These are phyloP conservation scores for Megalonaias nervosa DNA, from an alignment of 1,140 invertebrate species.

Conservation along the genomic window DNA sequence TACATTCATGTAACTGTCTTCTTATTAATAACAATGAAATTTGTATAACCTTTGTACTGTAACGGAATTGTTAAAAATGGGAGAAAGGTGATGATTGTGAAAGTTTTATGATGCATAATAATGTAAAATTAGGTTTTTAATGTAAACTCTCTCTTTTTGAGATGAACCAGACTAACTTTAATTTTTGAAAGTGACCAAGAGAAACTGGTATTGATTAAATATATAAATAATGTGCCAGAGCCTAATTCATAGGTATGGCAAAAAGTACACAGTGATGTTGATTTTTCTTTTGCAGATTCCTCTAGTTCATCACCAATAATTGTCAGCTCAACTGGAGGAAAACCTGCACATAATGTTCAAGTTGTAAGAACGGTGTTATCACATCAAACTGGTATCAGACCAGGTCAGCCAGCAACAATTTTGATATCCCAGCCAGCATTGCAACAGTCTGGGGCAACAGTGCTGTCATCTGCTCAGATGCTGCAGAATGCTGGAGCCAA, in stretches of 20 bases:
- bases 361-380: slow-evolving; percentile 61
- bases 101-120: no score
- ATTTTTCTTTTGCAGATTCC: background rate
- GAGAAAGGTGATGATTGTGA: no score
- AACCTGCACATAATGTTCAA: slow-evolving; percentile 57
- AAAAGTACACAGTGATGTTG: background rate
- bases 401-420: slow-evolving; percentile 59
- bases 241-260: background rate
- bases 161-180: no score
- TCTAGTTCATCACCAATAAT: slow-evolving; percentile 23
- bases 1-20: no score
- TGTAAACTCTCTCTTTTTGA: no score
- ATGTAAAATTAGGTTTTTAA: no score
- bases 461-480: slow-evolving; percentile 47
- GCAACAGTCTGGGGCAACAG: slow-evolving; percentile 42
- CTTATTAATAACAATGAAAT: no score
- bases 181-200: no score
- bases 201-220: background rate
- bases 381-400: slow-evolving; percentile 56
- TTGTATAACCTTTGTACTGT: no score
- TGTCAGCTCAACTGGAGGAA: slow-evolving; percentile 48
- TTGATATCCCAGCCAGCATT: slow-evolving; percentile 62
- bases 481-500: slow-evolving; percentile 39
- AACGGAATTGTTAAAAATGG: no score
- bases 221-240: background rate